Percentiles rank a stretch among this genome's conserved stretches.
Evolutionary conservation across 2,113 vertebrate species (phyloP).

Genomic region (Tonatia bakeri): DNA sequence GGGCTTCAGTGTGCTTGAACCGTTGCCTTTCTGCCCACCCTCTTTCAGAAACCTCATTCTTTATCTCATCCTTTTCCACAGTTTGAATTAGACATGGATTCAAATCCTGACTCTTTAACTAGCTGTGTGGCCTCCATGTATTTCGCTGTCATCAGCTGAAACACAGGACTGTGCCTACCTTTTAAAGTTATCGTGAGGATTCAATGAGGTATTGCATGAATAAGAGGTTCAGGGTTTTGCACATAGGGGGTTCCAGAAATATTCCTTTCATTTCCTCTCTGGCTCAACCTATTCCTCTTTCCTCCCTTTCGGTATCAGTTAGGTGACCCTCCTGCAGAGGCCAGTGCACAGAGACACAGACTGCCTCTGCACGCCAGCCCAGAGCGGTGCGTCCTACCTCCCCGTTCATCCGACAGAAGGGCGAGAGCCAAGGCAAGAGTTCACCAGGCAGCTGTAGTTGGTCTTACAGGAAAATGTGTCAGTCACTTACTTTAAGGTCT

Average conservation of each 20-base stretch:
- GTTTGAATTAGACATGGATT: background rate
- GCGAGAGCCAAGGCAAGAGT: background rate
- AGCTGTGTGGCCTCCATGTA: too few relatives aligned
- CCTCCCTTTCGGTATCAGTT: background rate
- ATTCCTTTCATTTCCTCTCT: background rate
- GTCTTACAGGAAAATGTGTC: background rate
- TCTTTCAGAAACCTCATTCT: background rate
- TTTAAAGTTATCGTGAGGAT: background rate
- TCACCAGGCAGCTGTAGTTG: background rate
- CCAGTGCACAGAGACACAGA: background rate
- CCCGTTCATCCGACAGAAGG: background rate
- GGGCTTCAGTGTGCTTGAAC: background rate
- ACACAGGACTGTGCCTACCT: rapidly evolving
- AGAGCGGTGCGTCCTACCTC: rapidly evolving
- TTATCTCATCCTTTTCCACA: background rate
- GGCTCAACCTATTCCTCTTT: background rate
- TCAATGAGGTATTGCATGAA: background rate
- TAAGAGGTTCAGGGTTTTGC: background rate
- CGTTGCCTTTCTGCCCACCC: background rate
- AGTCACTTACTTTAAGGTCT: background rate
- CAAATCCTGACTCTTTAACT: background rate
- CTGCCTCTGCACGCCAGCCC: too few relatives aligned
- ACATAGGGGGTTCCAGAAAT: background rate
- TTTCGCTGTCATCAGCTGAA: background rate
- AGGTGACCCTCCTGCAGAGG: background rate